Conservation (phyloP, 2,113 vertebrate species). For the Microtus montanus region DNA sequence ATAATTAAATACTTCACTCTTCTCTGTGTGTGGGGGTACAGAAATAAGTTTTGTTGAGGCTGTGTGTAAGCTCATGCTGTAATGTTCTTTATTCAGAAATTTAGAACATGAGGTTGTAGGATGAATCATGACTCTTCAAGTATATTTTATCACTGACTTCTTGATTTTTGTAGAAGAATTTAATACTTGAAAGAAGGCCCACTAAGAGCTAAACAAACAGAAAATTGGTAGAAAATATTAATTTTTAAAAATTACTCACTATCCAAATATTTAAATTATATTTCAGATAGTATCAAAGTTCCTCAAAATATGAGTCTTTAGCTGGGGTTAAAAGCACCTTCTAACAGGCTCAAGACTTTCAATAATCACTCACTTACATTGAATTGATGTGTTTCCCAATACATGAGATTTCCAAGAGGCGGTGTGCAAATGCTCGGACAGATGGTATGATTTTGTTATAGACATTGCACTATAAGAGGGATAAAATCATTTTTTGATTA, state of each 20-base stretch:
- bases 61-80: neutral
- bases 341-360: neutral
- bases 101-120: neutral
- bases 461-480: neutral
- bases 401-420: neutral
- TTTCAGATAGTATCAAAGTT: neutral
- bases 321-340: neutral
- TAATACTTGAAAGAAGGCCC: neutral
- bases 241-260: neutral
- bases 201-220: neutral
- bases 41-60: neutral
- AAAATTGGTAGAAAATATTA: neutral
- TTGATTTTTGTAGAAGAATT: neutral
- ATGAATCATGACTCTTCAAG: neutral
- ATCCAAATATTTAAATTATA: neutral
- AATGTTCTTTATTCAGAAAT: neutral
- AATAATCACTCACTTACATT: neutral
- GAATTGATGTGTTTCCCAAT: neutral
- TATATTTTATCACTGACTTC: neutral
- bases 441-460: neutral
- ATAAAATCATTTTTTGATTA: neutral
- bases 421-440: neutral
- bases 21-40: neutral
- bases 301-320: neutral
- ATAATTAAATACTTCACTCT: neutral